Evolutionary conservation across 2,797 vertebrate genomes (phyloP), one percentile per base, ranked within the genome.

Genomic region (Anas bernieri): DNA sequence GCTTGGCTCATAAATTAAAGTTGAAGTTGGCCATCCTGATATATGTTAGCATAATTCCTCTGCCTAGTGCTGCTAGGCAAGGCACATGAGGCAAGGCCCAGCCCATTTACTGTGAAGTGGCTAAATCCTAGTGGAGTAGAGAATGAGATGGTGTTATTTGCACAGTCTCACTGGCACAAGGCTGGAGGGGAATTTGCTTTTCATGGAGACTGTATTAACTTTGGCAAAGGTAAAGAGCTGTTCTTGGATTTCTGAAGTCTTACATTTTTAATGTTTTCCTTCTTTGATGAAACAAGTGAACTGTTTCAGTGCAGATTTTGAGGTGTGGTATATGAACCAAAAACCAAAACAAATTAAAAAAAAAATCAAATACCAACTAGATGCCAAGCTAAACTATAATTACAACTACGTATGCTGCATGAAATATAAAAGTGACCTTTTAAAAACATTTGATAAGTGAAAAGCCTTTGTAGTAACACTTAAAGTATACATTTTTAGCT

Each of bases 201-300:
- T 96, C 61, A 30, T 45, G 83, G 75, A 92, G 96, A 95, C 75
- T 77, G 3, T 83, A 64, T 88, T 75, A 91, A 46, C 91, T 93
- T 96, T 97, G 95, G 94, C 93, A 94, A 72, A 79, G 84, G 62
- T 83, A 72, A 11, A 73, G 50, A 72, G 66, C 67, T 93, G 90
- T 86, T 95, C 85, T 70, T 89, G 26, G 94, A 31, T 89, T 92
- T 87, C 68, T 62, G 50, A 58, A 81, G 46, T 77, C 85, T 90
- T 95, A 62, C n/a, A 74, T 93, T 90, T 95, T 64, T 61, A 95
- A 90, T 95, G 79, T 43, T 92, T 91, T 72, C 8, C 48, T 73
- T 90, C 84, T 12, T 45, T 75, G 59, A 85, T 45, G 66, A 67
- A 83, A 93, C 39, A 68, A 72, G 35, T 69, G 64, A 85, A 58